phyloP scores from a whole-genome alignment of 1,140 invertebrate species.

The Palaemon carinicauda region DNA sequence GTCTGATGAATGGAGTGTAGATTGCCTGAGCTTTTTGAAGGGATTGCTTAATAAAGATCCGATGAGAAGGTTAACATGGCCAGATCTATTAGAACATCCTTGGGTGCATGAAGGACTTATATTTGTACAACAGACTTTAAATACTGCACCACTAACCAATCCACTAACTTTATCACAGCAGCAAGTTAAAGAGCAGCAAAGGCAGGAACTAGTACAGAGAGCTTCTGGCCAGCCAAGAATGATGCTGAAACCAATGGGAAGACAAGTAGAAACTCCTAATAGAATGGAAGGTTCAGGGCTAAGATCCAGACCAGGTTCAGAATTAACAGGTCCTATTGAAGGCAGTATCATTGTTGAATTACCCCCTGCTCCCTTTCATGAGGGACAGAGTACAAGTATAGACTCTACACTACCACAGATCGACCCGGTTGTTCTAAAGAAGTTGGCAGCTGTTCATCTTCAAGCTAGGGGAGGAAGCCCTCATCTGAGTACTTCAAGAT shows the following conservation, averaged over 20 bases:
- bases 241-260: conserved; percentile 17
- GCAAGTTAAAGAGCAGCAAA: conserved; percentile 57
- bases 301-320: background rate
- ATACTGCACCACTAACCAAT: conserved; percentile 44
- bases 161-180: conserved; percentile 58
- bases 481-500: conserved; percentile 3
- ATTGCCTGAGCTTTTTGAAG: conserved; percentile 86
- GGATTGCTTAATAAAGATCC: conserved; percentile 91
- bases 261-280: conserved; percentile 23
- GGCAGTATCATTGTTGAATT: background rate
- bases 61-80: conserved; percentile 82
- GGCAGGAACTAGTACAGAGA: conserved; percentile 47
- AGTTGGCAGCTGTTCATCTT: conserved; percentile 25
- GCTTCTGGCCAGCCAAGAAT: conserved; percentile 52
- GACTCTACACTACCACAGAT: conserved; percentile 3
- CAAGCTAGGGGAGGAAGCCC: background rate
- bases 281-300: conserved; percentile 23
- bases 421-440: conserved; percentile 14
- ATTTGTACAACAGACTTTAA: conserved; percentile 51
- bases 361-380: background rate
- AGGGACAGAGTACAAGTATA: conserved; percentile 4
- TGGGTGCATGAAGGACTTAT: conserved; percentile 64
- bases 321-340: background rate
- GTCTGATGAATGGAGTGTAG: conserved; percentile 80
- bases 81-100: conserved; percentile 82